A percentile compares a stretch with the other conserved stretches of the same genome.
Conservation (phyloP, 2,797 vertebrate species). For the Gorsachius magnificus region DNA sequence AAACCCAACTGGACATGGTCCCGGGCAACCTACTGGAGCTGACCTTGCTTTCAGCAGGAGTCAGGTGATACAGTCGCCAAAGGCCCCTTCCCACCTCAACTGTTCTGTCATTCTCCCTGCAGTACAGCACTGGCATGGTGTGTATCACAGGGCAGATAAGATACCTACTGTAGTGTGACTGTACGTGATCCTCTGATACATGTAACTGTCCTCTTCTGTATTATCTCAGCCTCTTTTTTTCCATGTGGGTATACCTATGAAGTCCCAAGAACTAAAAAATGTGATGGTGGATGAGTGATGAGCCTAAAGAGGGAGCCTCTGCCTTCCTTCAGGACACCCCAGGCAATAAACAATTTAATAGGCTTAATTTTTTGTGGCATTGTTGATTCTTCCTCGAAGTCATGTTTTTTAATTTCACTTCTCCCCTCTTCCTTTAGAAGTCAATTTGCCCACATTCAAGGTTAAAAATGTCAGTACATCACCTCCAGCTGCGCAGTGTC, state of each 20-base stretch:
- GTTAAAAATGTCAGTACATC: background rate
- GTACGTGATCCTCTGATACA: background rate
- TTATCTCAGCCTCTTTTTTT: background rate
- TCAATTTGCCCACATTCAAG: background rate
- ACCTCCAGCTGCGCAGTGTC: background rate
- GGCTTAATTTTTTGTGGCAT: background rate
- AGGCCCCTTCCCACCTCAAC: background rate
- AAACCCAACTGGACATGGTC: background rate
- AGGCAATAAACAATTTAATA: background rate
- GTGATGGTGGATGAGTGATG: background rate
- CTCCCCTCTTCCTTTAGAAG: background rate
- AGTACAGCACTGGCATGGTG: background rate
- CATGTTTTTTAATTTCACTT: background rate
- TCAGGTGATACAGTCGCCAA: rapidly evolving
- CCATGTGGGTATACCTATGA: background rate
- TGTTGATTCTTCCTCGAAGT: background rate
- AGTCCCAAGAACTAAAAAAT: background rate
- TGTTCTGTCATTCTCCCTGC: background rate
- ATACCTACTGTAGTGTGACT: background rate
- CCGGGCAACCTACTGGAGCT: background rate
- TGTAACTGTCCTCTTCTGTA: too few species aligned
- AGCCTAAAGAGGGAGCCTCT: background rate
- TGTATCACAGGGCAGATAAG: rapidly evolving
- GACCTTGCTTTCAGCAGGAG: background rate
- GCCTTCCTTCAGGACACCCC: background rate